A percentile compares a stretch with the other conserved stretches of the same genome.
phyloP scores from a whole-genome alignment of 2,797 vertebrate species.

The Acanthis flammea region DNA sequence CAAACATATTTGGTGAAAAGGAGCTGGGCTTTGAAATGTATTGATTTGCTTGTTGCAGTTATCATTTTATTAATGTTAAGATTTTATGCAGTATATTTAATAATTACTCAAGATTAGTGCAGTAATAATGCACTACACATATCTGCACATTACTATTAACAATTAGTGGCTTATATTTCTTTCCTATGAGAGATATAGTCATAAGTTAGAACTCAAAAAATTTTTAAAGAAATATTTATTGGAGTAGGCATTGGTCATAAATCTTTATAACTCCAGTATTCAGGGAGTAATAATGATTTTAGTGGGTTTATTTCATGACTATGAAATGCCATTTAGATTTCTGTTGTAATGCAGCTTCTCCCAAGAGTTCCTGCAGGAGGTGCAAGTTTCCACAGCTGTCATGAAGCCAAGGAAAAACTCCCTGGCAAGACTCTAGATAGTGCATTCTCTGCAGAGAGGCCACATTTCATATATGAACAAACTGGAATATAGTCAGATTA shows the following conservation, averaged over 20 bases:
- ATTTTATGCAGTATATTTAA: conserved; percentile 60
- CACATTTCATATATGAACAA: background rate
- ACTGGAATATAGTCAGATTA: background rate
- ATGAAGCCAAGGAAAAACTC: background rate
- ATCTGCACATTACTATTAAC: conserved; percentile 18
- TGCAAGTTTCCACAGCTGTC: background rate
- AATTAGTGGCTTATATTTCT: conserved; percentile 24
- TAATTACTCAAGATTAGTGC: conserved; percentile 41
- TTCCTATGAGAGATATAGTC: conserved; percentile 4
- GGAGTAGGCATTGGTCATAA: conserved; percentile 17
- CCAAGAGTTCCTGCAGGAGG: background rate
- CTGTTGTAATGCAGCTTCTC: background rate
- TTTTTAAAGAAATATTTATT: conserved; percentile 44
- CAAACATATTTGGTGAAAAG: conserved; percentile 55
- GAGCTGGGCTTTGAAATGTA: conserved; percentile 48
- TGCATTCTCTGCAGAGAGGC: background rate
- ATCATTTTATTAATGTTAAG: conserved; percentile 72
- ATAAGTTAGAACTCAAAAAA: conserved; percentile 18
- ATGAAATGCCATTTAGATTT: background rate
- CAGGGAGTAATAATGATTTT: conserved; percentile 6
- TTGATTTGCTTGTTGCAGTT: conserved; percentile 68
- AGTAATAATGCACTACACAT: background rate
- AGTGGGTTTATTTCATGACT: conserved; percentile 4
- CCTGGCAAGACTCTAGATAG: background rate
- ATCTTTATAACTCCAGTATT: conserved; percentile 29